Evolutionary conservation across 2,113 vertebrate genomes (phyloP).

Genomic region (Mionectes macconnelli): DNA sequence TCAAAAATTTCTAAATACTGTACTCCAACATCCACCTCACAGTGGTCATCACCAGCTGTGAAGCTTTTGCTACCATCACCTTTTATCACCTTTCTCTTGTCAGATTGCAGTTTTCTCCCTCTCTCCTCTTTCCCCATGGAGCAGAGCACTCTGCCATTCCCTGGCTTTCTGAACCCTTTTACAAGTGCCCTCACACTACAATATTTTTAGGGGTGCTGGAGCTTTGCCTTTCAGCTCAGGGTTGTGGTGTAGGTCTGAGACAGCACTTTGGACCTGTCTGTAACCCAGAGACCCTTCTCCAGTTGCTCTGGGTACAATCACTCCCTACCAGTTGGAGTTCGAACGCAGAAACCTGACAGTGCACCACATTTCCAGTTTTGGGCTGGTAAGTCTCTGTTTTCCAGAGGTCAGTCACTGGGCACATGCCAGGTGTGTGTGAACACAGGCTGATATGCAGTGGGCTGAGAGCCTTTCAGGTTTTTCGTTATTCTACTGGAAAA

Average conservation of each 20-base stretch:
- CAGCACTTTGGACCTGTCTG: background rate
- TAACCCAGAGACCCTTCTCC: background rate
- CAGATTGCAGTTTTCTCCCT: background rate
- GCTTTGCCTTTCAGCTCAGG: background rate
- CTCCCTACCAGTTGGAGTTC: background rate
- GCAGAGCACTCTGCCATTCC: background rate
- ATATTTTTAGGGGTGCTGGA: background rate
- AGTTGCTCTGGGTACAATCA: background rate
- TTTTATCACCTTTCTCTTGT: background rate
- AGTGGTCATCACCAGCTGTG: background rate
- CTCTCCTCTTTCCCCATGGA: background rate
- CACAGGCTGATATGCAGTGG: background rate
- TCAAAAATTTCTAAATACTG: background rate
- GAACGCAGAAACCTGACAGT: background rate
- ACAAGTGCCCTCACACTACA: background rate
- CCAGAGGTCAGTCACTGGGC: background rate
- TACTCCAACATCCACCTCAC: accelerated
- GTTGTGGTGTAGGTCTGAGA: background rate
- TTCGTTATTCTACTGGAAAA: background rate
- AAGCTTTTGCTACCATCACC: background rate
- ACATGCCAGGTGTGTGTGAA: accelerated
- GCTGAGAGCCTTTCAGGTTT: background rate
- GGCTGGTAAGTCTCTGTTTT: background rate
- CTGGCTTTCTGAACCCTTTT: background rate
- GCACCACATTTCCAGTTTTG: background rate